These are phyloP conservation scores for Drosophila pseudoananassae DNA, from an alignment of 1,140 invertebrate species.

Conservation along the genomic window DNA sequence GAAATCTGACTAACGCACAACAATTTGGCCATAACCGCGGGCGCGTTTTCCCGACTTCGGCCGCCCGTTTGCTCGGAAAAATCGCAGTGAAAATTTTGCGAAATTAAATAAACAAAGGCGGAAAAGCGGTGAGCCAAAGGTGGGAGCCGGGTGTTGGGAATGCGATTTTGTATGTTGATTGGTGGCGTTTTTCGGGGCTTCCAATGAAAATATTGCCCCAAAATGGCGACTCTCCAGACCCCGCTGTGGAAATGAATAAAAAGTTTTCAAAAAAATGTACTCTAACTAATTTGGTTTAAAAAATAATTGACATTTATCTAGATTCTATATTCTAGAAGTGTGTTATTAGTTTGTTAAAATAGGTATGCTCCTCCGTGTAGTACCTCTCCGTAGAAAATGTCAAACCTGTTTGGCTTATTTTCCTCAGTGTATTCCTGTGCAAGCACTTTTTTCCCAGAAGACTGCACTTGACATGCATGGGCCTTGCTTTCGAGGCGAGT, in stretches of 20 bases:
- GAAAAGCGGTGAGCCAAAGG: slow-evolving; percentile 6
- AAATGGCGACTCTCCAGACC: slow-evolving; percentile 27
- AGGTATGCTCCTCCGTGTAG: too few relatives aligned
- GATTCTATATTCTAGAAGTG: too few relatives aligned
- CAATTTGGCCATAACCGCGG: slow-evolving; percentile 70
- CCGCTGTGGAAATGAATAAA: too few relatives aligned
- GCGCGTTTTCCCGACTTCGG: slow-evolving; percentile 53
- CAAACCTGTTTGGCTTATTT: neutral
- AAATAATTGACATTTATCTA: too few relatives aligned
- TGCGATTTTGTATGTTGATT: slow-evolving; percentile 38
- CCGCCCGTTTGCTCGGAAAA: slow-evolving; percentile 45
- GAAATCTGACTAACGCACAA: slow-evolving; percentile 79
- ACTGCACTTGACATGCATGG: slow-evolving; percentile 45
- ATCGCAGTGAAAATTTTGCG: slow-evolving; percentile 64
- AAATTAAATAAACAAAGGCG: slow-evolving; percentile 76
- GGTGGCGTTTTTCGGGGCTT: slow-evolving; percentile 12
- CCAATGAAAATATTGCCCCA: slow-evolving; percentile 16
- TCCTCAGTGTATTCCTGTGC: neutral
- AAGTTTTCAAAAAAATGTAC: too few relatives aligned
- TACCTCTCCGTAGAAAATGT: too few relatives aligned
- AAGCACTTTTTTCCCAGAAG: slow-evolving; percentile 7
- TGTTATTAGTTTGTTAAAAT: too few relatives aligned
- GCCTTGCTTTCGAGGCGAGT: slow-evolving; percentile 30
- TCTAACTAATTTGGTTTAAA: too few relatives aligned
- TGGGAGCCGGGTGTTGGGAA: neutral